Base-by-base conservation (phyloP, 2,113 vertebrate genomes). In the Gracilinanus agilis region DNA sequence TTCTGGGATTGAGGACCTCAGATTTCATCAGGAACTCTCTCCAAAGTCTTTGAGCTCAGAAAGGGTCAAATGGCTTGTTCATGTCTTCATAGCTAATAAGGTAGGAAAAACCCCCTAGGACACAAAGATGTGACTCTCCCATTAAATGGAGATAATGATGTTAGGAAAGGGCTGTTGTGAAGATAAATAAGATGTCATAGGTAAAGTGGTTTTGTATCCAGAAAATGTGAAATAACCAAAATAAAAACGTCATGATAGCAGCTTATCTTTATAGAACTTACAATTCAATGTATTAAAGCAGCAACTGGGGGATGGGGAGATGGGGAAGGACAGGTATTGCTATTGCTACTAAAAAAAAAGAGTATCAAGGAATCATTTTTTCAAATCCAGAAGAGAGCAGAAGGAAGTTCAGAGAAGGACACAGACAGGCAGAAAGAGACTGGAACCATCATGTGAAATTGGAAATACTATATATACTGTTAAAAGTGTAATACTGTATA, bases 291-390 rank as follows among this genome's bases (percentile, higher is more conserved):
- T 75, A n/a, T 19, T n/a, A 13, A 34, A 75, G 34, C 29, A n/a
- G 6, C 7, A 16, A 11, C 1, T n/a, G 2, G n/a, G 34, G n/a
- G 16, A 5, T 13, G 5, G 29, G n/a, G 67, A 6, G 19, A 6
- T 67, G 49, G 49, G 49, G 5, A 49, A 21, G 16, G 34, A 40
- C 13, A 21, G n/a, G 34, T 40, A 83, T 83, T 40, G 67, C n/a
- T 23, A 83, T 5, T 40, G 34, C n/a, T 40, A 21, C n/a, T 23
- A 9, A 40, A 40, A 67, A 83, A 83, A 13, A 83, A 40, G n/a
- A 83, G 19, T n/a, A 83, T 40, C n/a, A 83, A 83, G 19, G 67
- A 40, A 40, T 83, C n/a, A 83, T 83, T 83, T 83, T 56, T 55
- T 56, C 24, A 40, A 83, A 83, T 23, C n/a, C 16, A 40, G 19